Evolutionary conservation across 2,113 vertebrate species (phyloP), one percentile per base, ranked within the genome.

Genomic region (Calonectris borealis): DNA sequence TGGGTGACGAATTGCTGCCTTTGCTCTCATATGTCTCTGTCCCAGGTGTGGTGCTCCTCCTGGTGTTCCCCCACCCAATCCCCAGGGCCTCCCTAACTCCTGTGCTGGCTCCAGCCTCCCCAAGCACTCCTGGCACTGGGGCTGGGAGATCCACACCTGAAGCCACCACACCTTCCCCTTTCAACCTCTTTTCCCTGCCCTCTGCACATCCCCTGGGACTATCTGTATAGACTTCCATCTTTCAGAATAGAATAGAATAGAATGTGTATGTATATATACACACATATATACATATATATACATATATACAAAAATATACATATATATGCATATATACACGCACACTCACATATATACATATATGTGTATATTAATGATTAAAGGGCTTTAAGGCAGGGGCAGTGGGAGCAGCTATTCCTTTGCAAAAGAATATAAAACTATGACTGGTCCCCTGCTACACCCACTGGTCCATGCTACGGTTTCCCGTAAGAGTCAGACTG

Each of bases 381-480:
- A 66, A 91, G 34, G 6, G 2, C 21, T 54, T 71, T 88, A 85
- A 70, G 36, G 16, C 16, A 38, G 25, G 16, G 9, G 18, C 10
- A 86, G 25, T 18, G 20, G 17, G 10, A 77, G 16, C 7, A 68
- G 20, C 4, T 80, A 3, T 24, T 89, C 29, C 34, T 68, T 58
- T 62, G 22, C 24, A 72, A 83, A 80, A 75, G 31, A 64, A 34
- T 60, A 16, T 14, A 46, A 58, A 77, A 38, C 24, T 58, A 20
- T 20, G 29, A n/a, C 22, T 46, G 25, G 6, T 76, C 11, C 27
- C 20, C 20, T 70, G 32, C 34, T 51, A 22, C 21, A 24, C 16
- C 16, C 21, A 88, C 29, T 0, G 1, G 8, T 72, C 44, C 9
- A 20, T 55, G 34, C 7, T 68, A 11, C 1, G 2, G 12, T 51